Evolutionary conservation across 2,797 vertebrate genomes (phyloP).

Genomic region (Phataginus tetradactyla): DNA sequence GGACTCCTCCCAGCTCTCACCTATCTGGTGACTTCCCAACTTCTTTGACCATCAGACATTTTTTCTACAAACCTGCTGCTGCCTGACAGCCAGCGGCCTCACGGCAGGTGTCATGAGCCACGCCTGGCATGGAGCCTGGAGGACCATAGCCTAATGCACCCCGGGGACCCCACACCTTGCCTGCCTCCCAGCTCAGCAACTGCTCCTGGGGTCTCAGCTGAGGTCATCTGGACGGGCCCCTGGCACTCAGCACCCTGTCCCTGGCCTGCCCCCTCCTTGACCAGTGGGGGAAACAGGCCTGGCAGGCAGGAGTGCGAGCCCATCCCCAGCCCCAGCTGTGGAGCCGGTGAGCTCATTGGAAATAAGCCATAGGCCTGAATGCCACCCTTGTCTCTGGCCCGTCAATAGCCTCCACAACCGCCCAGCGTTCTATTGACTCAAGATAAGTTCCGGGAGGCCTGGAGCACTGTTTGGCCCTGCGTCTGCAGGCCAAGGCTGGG

Average conservation of each 20-base stretch:
- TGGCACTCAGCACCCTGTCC: neutral
- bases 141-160: no score
- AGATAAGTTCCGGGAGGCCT: slow-evolving; percentile 86
- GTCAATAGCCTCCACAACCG: slow-evolving; percentile 82
- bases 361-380: slow-evolving; percentile 78
- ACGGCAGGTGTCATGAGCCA: no score
- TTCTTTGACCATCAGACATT: neutral
- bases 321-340: slow-evolving; percentile 71
- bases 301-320: slow-evolving; percentile 34
- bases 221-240: no score
- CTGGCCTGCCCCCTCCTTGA: neutral
- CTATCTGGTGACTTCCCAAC: neutral
- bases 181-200: no score
- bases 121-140: no score
- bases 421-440: slow-evolving; percentile 85
- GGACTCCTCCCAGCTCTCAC: neutral
- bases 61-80: neutral
- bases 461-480: slow-evolving; percentile 83
- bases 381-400: slow-evolving; percentile 83
- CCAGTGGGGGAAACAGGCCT: slow-evolving; percentile 31
- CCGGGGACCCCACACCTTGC: no score
- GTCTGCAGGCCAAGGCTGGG: slow-evolving; percentile 67
- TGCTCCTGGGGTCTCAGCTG: no score
- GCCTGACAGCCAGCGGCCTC: neutral
- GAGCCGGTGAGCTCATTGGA: slow-evolving; percentile 80